Evolutionary conservation across 2,113 vertebrate species (phyloP), one percentile per base, ranked within the genome.

Genomic region (Pterocles orientalis): DNA sequence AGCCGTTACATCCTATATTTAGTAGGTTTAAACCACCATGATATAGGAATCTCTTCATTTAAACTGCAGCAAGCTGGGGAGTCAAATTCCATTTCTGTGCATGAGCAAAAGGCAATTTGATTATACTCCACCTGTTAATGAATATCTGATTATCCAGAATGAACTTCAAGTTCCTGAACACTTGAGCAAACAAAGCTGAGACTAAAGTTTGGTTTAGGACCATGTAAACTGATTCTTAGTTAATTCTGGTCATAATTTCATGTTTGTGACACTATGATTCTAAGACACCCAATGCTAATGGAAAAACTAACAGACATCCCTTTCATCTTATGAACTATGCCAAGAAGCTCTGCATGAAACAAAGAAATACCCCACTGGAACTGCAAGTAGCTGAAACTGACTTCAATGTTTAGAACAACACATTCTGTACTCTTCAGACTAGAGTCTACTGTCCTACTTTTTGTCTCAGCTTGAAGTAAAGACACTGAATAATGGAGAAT

Each of bases 1-100:
- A 95, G 84, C 56, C 39, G 60, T 76, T 91, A 53, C 23, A 78
- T 86, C 77, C 83, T 96, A 84, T 91, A 95, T 88, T 97, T 91
- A 89, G 91, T 72, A 64, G 43, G 8, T 75, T 95, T 89, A 91
- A 97, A 87, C 65, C 29, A 54, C 77, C 64, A 26, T 89, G 81
- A 84, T 64, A 89, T 26, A 92, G 65, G 79, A 84, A 79, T 68
- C 7, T 94, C 72, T 92, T 81, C 20, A 92, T 86, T 96, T 92
- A 48, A 68, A 68, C 43, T 87, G 34, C 48, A 92, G 64, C 89
- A 94, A 89, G 81, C 65, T 92, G 61, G 69, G 57, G 33, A 94
- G 65, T 91, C 81, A 95, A 94, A 86, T 68, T 86, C 20, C 31
- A 34, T 92, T 87, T 94, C 72, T 70, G 24, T 94, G 15, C 23